Evolutionary conservation across 2,113 vertebrate genomes (phyloP).

Genomic region (Meles meles): DNA sequence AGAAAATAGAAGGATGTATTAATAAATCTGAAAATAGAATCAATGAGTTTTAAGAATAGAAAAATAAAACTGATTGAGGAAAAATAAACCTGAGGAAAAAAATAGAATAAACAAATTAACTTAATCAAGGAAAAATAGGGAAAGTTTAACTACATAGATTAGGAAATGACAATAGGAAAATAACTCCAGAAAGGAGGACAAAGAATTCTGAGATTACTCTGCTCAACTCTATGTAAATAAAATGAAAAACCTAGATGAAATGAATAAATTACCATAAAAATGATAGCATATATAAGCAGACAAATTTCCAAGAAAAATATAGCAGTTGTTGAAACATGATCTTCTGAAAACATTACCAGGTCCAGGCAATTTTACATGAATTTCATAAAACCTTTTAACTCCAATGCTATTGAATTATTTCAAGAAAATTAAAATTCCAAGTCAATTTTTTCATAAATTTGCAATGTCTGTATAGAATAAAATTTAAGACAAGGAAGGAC

Average conservation of each 20-base stretch:
- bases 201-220: constrained; percentile 39
- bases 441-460: background rate
- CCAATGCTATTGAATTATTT: background rate
- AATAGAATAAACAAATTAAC: background rate
- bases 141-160: constrained; percentile 12
- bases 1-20: background rate
- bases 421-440: constrained; percentile 14
- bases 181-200: background rate
- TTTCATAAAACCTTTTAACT: background rate
- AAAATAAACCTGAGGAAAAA: background rate
- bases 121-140: background rate
- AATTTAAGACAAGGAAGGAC: background rate
- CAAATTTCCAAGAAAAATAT: constrained; percentile 47
- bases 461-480: background rate
- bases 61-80: background rate
- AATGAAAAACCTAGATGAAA: constrained; percentile 32
- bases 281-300: background rate
- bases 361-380: constrained; percentile 21
- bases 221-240: constrained; percentile 32
- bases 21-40: background rate
- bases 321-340: constrained; percentile 10
- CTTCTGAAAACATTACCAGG: constrained; percentile 19
- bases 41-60: background rate
- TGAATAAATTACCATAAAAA: constrained; percentile 64
- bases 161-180: constrained; percentile 19